Conservation (phyloP, 2,113 vertebrate genomes). For the Archilochus colubris region DNA sequence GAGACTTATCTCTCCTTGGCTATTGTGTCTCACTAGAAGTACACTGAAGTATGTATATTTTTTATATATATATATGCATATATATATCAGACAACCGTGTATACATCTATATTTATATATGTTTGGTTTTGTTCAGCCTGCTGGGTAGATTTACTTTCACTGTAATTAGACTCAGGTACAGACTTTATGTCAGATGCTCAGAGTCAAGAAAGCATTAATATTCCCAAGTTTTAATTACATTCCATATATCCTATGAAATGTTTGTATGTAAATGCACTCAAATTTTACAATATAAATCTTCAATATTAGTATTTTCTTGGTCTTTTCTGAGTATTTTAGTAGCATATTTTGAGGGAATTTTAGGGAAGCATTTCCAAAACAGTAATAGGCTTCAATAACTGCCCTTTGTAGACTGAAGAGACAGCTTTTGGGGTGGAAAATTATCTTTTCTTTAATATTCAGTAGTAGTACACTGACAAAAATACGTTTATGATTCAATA, state of each 20-base stretch:
- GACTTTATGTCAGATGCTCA: background rate
- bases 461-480: slow-evolving; percentile 5
- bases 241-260: background rate
- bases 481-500: slow-evolving; percentile 34
- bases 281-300: background rate
- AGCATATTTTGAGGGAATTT: slow-evolving; percentile 36
- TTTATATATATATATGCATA: background rate
- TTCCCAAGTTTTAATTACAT: slow-evolving; percentile 5
- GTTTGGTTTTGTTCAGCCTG: background rate
- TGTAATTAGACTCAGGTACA: slow-evolving; percentile 6
- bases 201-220: background rate
- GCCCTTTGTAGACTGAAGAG: slow-evolving; percentile 27
- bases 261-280: slow-evolving; percentile 13
- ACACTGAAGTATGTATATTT: background rate
- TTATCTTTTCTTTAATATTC: slow-evolving; percentile 37
- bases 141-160: background rate
- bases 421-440: slow-evolving; percentile 25
- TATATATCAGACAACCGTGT: background rate
- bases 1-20: background rate
- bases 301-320: background rate
- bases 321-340: background rate
- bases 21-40: background rate
- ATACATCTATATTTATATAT: background rate
- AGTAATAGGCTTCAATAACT: slow-evolving; percentile 32
- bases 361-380: slow-evolving; percentile 24